A percentile compares a stretch with the other conserved stretches of the same genome.
Conservation (phyloP, 2,797 vertebrate genomes). For the Phalanger gymnotis region DNA sequence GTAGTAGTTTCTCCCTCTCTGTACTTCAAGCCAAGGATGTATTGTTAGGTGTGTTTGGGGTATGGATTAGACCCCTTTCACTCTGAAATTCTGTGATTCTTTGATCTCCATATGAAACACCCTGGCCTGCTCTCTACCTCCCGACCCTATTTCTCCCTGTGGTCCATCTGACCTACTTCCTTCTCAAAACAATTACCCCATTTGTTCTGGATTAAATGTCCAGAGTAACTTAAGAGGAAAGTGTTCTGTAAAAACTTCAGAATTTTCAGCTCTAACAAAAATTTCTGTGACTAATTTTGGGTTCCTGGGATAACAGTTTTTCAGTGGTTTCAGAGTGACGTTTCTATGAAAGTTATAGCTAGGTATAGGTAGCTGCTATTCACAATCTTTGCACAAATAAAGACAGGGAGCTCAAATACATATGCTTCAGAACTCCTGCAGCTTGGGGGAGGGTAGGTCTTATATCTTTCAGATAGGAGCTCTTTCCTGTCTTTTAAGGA, state of each 20-base stretch:
- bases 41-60: background rate
- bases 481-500: background rate
- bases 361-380: conserved; percentile 17
- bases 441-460: conserved; percentile 3
- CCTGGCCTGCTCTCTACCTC: background rate
- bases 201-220: conserved; percentile 12
- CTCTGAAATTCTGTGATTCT: background rate
- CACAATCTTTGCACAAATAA: conserved; percentile 1
- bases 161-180: background rate
- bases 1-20: background rate
- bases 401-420: background rate
- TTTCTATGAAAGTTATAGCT: conserved; percentile 37
- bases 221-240: conserved; percentile 26
- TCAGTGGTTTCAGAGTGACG: conserved; percentile 24
- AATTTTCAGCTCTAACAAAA: conserved; percentile 9
- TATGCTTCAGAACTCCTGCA: background rate
- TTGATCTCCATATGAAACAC: background rate
- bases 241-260: background rate
- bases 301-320: conserved; percentile 27
- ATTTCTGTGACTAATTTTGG: conserved; percentile 7
- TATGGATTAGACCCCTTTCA: background rate
- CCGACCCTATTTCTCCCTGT: background rate
- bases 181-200: conserved; percentile 11
- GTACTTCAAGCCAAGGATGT: background rate
- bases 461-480: conserved; percentile 12